Conservation (phyloP, 2,797 vertebrate genomes). For the Clarias fuscus region DNA sequence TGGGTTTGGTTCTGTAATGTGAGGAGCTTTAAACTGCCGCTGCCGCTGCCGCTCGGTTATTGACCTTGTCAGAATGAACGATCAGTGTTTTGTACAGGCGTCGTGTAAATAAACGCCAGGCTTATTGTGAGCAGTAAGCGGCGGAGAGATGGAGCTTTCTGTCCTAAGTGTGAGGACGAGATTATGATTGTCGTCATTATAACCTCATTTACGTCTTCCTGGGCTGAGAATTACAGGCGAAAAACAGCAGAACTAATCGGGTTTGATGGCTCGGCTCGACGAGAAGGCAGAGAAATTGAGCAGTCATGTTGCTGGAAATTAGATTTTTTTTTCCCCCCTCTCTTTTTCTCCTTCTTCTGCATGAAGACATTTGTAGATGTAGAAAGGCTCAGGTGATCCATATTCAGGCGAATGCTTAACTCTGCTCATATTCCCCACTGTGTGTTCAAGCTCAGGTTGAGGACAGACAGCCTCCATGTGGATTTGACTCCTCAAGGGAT, state of each 20-base stretch:
- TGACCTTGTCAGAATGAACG: background rate
- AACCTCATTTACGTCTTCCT: slow-evolving; percentile 47
- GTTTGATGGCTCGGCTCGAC: slow-evolving; percentile 44
- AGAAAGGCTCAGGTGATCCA: background rate
- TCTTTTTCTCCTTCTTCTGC: background rate
- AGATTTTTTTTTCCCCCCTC: background rate
- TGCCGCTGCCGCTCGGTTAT: background rate
- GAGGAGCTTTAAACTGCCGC: background rate
- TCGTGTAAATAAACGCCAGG: slow-evolving; percentile 13
- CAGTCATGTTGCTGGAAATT: background rate
- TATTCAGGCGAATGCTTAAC: background rate
- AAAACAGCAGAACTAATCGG: slow-evolving; percentile 50
- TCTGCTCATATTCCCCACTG: slow-evolving; percentile 14
- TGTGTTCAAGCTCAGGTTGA: background rate
- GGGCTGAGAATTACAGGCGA: slow-evolving; percentile 37
- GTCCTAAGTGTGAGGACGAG: slow-evolving; percentile 32
- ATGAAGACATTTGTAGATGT: background rate
- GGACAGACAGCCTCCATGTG: slow-evolving; percentile 34
- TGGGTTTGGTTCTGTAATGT: background rate
- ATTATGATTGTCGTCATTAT: slow-evolving; percentile 48
- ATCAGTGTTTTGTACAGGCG: background rate
- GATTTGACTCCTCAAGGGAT: slow-evolving; percentile 1
- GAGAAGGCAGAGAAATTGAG: slow-evolving; percentile 20
- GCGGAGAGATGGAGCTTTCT: slow-evolving; percentile 30
- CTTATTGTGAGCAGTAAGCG: slow-evolving; percentile 28